Conservation (phyloP, 1,140 invertebrate genomes). For the Bombus polaris region DNA sequence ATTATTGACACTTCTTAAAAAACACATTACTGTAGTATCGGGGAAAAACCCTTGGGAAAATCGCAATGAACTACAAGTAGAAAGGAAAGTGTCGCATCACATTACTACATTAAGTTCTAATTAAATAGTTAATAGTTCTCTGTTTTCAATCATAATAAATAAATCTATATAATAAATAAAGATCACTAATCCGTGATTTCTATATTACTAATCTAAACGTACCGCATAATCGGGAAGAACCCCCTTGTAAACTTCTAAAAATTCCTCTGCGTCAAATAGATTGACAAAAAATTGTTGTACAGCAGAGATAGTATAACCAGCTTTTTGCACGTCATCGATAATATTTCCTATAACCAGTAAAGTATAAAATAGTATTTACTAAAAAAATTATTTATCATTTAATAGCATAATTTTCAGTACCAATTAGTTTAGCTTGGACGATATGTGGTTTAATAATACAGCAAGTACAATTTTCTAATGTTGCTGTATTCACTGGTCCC, state of each 20-base stretch:
- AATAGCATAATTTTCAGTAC: constrained; percentile 69
- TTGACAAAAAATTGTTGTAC: constrained; percentile 91
- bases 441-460: constrained; percentile 97
- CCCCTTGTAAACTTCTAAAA: constrained; percentile 97
- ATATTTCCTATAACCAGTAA: constrained; percentile 85
- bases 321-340: constrained; percentile 88
- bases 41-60: no score
- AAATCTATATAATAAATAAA: no score
- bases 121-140: no score
- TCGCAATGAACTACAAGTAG: no score
- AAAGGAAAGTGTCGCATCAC: no score
- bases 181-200: no score
- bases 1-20: neutral
- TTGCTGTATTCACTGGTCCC: constrained; percentile 84
- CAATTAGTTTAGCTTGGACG: constrained; percentile 85
- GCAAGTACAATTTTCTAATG: constrained; percentile 88
- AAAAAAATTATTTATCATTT: constrained; percentile 5
- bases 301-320: constrained; percentile 90
- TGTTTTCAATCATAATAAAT: no score
- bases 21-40: neutral
- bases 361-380: neutral
- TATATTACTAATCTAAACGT: constrained; percentile 54
- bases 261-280: constrained; percentile 92
- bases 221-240: constrained; percentile 92
- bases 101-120: no score